Percentiles rank a stretch among this genome's conserved stretches.
These are phyloP conservation scores for Choloepus didactylus DNA, from an alignment of 2,797 vertebrate genomes.

Conservation along the genomic window DNA sequence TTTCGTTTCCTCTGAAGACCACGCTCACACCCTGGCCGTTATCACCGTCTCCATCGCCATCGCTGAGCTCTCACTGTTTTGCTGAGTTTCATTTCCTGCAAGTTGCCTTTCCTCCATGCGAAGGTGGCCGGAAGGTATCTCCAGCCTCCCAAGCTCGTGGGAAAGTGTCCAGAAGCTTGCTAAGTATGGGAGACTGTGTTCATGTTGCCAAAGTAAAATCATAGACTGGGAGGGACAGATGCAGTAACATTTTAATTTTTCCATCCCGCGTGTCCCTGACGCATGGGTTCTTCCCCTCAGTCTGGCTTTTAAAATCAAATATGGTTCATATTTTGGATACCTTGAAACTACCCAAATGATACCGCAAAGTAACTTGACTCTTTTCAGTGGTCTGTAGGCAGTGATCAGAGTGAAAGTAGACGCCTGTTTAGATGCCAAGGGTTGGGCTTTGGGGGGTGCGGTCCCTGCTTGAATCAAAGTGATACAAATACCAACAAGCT, in stretches of 20 bases:
- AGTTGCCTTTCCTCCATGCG: constrained; percentile 21
- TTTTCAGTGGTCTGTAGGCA: background rate
- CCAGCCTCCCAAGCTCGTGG: background rate
- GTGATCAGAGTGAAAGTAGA: constrained; percentile 40
- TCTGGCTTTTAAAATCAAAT: background rate
- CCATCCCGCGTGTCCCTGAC: too few species aligned
- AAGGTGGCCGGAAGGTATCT: background rate
- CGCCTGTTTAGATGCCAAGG: background rate
- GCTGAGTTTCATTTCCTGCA: constrained; percentile 76
- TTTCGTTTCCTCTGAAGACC: constrained; percentile 80
- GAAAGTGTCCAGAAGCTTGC: background rate
- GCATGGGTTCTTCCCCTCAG: background rate
- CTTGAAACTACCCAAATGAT: constrained; percentile 46
- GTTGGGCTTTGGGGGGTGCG: constrained; percentile 28
- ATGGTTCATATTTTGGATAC: constrained; percentile 3
- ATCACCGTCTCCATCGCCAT: constrained; percentile 63
- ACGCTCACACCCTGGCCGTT: constrained; percentile 64
- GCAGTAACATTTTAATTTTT: background rate
- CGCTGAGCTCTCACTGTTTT: constrained; percentile 43
- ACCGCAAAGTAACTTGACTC: background rate
- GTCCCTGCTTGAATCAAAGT: background rate
- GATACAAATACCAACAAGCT: background rate
- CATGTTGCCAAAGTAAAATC: background rate
- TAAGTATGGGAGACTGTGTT: background rate
- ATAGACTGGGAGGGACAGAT: background rate